These are phyloP conservation scores for Harpagus bidentatus DNA, from an alignment of 2,113 vertebrate genomes.

Conservation along the genomic window DNA sequence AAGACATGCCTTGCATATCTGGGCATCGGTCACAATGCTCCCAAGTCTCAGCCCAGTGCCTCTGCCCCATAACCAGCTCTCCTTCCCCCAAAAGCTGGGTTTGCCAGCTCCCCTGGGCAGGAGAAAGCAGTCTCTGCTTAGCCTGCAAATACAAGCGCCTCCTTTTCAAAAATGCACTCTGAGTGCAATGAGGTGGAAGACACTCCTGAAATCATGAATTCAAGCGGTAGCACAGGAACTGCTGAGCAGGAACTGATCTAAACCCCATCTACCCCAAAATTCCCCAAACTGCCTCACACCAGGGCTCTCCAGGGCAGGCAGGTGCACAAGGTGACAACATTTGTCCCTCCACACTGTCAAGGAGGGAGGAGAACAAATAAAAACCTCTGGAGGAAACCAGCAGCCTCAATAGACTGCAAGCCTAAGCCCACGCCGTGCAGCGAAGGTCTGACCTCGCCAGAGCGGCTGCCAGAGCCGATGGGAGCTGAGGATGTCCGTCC, in stretches of 20 bases:
- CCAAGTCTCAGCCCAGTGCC: background rate
- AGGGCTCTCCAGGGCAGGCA: background rate
- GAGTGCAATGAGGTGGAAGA: background rate
- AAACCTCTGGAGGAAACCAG: background rate
- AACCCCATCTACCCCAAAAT: background rate
- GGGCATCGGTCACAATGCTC: background rate
- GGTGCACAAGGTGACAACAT: background rate
- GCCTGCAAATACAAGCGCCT: background rate
- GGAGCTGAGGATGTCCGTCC: background rate
- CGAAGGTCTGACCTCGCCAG: background rate
- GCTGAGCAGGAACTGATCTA: background rate
- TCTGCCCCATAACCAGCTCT: background rate
- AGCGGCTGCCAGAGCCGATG: background rate
- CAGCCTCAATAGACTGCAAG: background rate
- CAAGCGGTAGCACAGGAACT: accelerated
- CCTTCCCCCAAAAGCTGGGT: background rate
- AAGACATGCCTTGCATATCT: background rate
- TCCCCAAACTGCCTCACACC: background rate
- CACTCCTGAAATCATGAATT: background rate
- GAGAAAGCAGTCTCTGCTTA: background rate
- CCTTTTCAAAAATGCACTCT: background rate
- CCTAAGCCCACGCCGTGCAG: accelerated
- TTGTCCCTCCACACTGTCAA: background rate
- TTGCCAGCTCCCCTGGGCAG: background rate
- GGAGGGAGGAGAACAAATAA: background rate